Evolutionary conservation across 2,888 invertebrate species (phyloP), one percentile per base, ranked within the genome.

Genomic region (Tinea semifulvella): DNA sequence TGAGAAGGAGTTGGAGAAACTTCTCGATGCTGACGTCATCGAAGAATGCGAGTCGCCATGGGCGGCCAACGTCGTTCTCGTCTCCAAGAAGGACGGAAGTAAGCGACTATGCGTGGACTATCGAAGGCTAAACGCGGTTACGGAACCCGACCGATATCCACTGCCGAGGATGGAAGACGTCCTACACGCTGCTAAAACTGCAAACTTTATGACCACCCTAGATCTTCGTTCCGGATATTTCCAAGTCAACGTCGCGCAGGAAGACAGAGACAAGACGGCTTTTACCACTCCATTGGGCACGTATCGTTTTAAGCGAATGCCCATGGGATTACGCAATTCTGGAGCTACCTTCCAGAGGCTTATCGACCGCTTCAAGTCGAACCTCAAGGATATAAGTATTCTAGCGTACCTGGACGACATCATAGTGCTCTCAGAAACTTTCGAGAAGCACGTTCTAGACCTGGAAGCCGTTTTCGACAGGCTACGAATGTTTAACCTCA

Each of bases 101-200:
- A 36, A 53, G 2, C 48, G 64, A 38, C 46, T 65, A 3, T 65
- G 68, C 45, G 49, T 65, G 2, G 64, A 66, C 44, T 68, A 65
- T 43, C 52, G 63, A 3, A 28, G 35, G 7, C 46, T 54, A 1
- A 57, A 56, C 35, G 42, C 49, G 0, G 48, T 56, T 3, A 59
- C 58, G 0, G 42, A 28, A 3, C 47, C 56, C 18, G 52, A 55
- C 53, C 20, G 51, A 51, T 71, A 71, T 42, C 65, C 64, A 1
- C 40, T 67, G 2, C 71, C 71, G 1, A 49, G 63, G 7, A 65
- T 70, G 18, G 70, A 71, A 20, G 60, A 60, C 43, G 35, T 60
- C 0, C 45, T 62, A 2, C 58, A 61, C 39, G 49, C 51, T 6
- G 56, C 60, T 0, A 60, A 58, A 44, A 50, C 54, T 0, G 52